Conservation (phyloP, 2,113 vertebrate genomes). For the Mystacornis crossleyi region DNA sequence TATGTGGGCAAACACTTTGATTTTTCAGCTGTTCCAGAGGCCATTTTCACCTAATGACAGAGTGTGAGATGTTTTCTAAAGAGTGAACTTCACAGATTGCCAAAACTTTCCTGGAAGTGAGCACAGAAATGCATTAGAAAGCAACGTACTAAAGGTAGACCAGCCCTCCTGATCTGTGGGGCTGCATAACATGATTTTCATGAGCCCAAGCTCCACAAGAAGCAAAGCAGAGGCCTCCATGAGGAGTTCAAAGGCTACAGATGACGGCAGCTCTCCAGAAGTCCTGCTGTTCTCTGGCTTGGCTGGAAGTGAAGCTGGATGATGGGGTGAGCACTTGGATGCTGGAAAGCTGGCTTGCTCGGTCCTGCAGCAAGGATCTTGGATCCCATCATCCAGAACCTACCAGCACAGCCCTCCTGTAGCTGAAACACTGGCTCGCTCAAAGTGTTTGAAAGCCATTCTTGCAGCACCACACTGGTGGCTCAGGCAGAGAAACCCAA, state of each 20-base stretch:
- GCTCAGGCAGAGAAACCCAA: not conserved
- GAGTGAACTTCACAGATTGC: not conserved
- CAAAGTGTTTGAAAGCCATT: not conserved
- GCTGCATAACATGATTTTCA: not conserved
- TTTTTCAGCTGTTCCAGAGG: not conserved
- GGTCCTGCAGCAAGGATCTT: not conserved
- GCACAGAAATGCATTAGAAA: not conserved
- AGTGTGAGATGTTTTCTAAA: not conserved
- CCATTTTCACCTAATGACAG: not conserved
- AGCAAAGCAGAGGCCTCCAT: not conserved
- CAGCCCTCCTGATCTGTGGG: not conserved
- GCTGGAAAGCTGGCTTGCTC: not conserved
- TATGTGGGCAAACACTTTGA: not conserved
- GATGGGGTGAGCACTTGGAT: not conserved
- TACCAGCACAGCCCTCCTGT: not conserved
- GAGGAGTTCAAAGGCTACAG: not conserved
- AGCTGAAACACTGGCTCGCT: not conserved
- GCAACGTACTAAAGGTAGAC: not conserved
- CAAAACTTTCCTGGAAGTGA: conserved; percentile 29
- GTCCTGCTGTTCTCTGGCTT: not conserved
- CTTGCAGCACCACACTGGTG: not conserved
- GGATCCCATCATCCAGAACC: not conserved
- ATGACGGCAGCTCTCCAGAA: not conserved
- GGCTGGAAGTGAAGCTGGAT: not conserved
- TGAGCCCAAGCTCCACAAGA: not conserved